Base-by-base conservation (phyloP, 2,113 vertebrate species). In the Hystrix cristata region DNA sequence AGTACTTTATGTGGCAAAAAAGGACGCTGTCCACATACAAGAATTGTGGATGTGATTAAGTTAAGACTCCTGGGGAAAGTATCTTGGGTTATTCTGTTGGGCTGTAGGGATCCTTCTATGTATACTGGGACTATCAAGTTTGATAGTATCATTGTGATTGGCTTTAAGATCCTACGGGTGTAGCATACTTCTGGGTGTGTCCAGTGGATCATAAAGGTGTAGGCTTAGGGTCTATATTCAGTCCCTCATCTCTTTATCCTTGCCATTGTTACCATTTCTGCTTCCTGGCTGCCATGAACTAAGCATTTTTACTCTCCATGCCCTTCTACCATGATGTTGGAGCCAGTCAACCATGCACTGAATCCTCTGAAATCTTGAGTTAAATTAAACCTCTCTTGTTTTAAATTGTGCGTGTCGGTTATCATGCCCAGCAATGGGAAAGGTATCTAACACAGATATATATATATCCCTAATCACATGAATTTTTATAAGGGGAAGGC, bases 1-100 rank as follows among this genome's bases (percentile, higher is more conserved):
- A 3, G 74, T 88, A 55, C 9, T 18, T 59, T 64, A 15, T 48
- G 13, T 69, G 16, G 19, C 34, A 51, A 64, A 71, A 62, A 87
- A 27, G 6, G 1, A 79, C 55, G 15, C 14, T 7, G 4, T 79
- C 15, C 16, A 34, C 18, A 55, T 79, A 31, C 29, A 79, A 79
- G 51, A n/a, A 53, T 53, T 78, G 55, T 59, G 15, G 6, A 79
- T 86, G 48, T 48, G 43, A 48, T 93, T 46, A 67, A 84, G 2
- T 95, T 48, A 64, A 85, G 4, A 59, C 21, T 94, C 31, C 96
- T 60, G 46, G 10, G 15, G 43, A 95, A 46, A 85, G 90, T 83
- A 74, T 51, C 25, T 55, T 74, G 46, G 51, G 48, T 82, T 91
- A 79, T 72, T 27, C 27, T 29, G 19, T 43, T 88, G 43, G 29